Base-by-base conservation (phyloP, 2,888 invertebrate species). In the Sisyra nigra region DNA sequence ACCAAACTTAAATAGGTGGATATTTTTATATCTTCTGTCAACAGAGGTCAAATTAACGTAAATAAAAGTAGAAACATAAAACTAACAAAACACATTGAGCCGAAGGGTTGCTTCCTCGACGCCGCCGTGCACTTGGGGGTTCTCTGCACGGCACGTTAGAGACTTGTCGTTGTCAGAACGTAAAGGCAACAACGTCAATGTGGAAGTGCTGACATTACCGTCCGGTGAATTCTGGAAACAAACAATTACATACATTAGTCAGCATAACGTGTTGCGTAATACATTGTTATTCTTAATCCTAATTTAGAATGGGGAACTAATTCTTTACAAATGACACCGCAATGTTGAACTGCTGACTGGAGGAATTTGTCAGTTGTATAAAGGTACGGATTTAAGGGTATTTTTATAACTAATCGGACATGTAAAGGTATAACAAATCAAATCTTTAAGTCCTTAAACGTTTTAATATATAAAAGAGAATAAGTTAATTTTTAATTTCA, bases 1-100 rank as follows among this genome's bases (percentile, higher is more conserved):
- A n/a, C n/a, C n/a, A n/a, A n/a, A n/a, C n/a, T n/a, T n/a, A n/a
- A n/a, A n/a, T n/a, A n/a, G n/a, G n/a, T n/a, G n/a, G n/a, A n/a
- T 34, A 34, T 34, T 9, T n/a, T 34, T 34, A 14, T 14, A 34
- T 34, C 7, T 34, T 34, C 8, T 33, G 11, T 33, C 11, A 11
- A 34, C 34, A 15, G 8, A 15, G 11, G 7, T 34, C 34, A 15
- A 34, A 3, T 34, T 34, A 11, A 34, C 34, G 6, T 14, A 5
- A 11, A n/a, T 37, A 15, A 37, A 37, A 17, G 18, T 3, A 37
- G 13, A 31, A 10, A 30, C 13, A 40, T 40, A 14, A 14, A 60
- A 75, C 89, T 86, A 68, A 91, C 91, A 91, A 65, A 82, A 83
- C 50, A 91, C 80, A 65, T 86, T 82, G 46, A 91, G 71, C 57